phyloP scores from a whole-genome alignment of 2,797 vertebrate genomes.

The Graptemys geographica region DNA sequence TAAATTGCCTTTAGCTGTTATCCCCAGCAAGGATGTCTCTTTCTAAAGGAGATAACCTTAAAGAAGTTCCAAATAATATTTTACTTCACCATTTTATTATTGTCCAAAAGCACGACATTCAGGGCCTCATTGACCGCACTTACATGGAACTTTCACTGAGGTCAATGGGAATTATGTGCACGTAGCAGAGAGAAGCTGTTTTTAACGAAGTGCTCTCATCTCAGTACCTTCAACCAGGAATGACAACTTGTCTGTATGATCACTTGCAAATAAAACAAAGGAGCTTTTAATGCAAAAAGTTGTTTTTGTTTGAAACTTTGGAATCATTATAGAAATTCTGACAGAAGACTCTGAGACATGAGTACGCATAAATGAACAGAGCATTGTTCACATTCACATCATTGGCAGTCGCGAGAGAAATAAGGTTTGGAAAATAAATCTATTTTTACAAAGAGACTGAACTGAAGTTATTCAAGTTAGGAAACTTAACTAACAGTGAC shows the following conservation, averaged over 20 bases:
- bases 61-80: conserved; percentile 10
- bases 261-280: conserved; percentile 22
- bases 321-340: conserved; percentile 45
- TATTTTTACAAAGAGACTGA: conserved; percentile 23
- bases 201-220: conserved; percentile 59
- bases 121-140: conserved; percentile 30
- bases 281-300: conserved; percentile 50
- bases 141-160: not conserved
- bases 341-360: not conserved
- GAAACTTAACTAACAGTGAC: not conserved
- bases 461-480: conserved; percentile 5
- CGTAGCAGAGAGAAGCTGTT: conserved; percentile 53
- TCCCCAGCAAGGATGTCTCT: not conserved
- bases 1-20: conserved; percentile 10
- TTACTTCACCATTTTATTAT: not conserved
- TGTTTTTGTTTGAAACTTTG: conserved; percentile 39
- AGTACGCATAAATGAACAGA: conserved; percentile 33
- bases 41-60: not conserved
- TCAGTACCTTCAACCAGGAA: conserved; percentile 22
- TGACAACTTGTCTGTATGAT: not conserved
- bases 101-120: conserved; percentile 29
- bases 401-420: not conserved
- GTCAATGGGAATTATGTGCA: conserved; percentile 33
- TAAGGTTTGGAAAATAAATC: conserved; percentile 49
- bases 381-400: conserved; percentile 14